Conservation (phyloP, 2,888 invertebrate genomes). For the Abscondita cerata region DNA sequence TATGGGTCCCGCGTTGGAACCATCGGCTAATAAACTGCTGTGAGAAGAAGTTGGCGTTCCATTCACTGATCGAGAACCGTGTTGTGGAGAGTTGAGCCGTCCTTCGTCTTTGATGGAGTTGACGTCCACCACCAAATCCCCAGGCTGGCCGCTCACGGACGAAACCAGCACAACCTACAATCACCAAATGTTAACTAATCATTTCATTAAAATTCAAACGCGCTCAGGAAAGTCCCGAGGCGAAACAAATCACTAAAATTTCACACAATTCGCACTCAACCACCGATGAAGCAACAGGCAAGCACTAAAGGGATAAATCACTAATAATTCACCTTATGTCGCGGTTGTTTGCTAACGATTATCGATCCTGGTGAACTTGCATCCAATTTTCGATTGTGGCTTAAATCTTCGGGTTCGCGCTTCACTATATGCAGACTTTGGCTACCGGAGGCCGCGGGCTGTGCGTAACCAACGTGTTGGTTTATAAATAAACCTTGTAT, state of each 20-base stretch:
- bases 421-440: slow-evolving; percentile 68
- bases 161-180: slow-evolving; percentile 62
- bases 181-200: slow-evolving; percentile 44
- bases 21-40: slow-evolving; percentile 68
- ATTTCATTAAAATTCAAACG: slow-evolving; percentile 19
- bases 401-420: slow-evolving; percentile 83
- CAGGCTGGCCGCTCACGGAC: slow-evolving; percentile 51
- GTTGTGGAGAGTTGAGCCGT: slow-evolving; percentile 68
- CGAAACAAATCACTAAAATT: slow-evolving; percentile 18
- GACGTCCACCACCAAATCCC: slow-evolving; percentile 62
- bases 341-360: slow-evolving; percentile 61
- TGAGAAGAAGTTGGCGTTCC: slow-evolving; percentile 71
- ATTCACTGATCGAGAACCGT: slow-evolving; percentile 72
- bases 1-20: slow-evolving; percentile 58
- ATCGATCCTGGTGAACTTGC: slow-evolving; percentile 68
- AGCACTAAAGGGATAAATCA: slow-evolving; percentile 31
- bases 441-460: slow-evolving; percentile 58
- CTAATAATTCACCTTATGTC: slow-evolving; percentile 65
- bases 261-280: slow-evolving; percentile 16
- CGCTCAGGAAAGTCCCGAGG: slow-evolving; percentile 28
- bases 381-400: slow-evolving; percentile 70
- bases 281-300: slow-evolving; percentile 37
- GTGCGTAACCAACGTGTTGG: slow-evolving; percentile 69
- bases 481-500: slow-evolving; percentile 63
- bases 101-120: slow-evolving; percentile 67